A percentile compares a stretch with the other conserved stretches of the same genome.
Evolutionary conservation across 2,888 invertebrate species (phyloP).

Genomic region (Napeogenes inachia): DNA sequence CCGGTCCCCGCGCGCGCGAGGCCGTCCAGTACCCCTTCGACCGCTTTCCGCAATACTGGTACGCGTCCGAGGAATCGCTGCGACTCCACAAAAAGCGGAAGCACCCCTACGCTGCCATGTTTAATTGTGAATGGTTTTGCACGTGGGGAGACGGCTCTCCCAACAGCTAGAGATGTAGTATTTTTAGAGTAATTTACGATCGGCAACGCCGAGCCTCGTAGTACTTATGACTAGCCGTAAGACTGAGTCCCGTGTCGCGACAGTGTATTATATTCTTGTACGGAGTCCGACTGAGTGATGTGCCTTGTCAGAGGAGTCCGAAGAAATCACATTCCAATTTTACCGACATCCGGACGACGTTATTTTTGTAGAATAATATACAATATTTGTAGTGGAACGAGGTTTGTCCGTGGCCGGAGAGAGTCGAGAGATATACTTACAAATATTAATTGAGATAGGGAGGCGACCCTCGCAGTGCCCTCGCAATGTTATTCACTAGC

Average conservation of each 20-base stretch:
- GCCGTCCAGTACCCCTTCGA: constrained; percentile 58
- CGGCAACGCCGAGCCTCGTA: constrained; percentile 14
- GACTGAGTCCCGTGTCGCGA: constrained; percentile 1
- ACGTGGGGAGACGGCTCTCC: constrained; percentile 57
- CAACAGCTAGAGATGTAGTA: constrained; percentile 49
- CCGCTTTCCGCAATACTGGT: constrained; percentile 67
- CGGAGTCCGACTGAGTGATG: too few relatives aligned
- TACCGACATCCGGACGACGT: too few relatives aligned
- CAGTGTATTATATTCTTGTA: too few relatives aligned
- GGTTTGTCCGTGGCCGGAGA: too few relatives aligned
- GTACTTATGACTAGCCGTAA: constrained; percentile 31
- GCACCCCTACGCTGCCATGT: constrained; percentile 65
- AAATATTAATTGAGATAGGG: too few relatives aligned
- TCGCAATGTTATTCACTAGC: too few relatives aligned
- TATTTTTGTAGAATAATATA: too few relatives aligned
- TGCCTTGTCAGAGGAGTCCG: too few relatives aligned
- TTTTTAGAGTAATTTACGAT: constrained; percentile 21
- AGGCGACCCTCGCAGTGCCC: too few relatives aligned
- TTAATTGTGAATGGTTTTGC: constrained; percentile 57
- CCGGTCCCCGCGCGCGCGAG: constrained; percentile 57
- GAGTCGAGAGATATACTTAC: too few relatives aligned
- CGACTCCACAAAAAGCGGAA: constrained; percentile 66
- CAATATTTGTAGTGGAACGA: too few relatives aligned
- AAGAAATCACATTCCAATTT: too few relatives aligned
- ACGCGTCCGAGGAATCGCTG: constrained; percentile 65